phyloP scores from a whole-genome alignment of 1,140 invertebrate genomes.

The Oryzaephilus surinamensis region DNA sequence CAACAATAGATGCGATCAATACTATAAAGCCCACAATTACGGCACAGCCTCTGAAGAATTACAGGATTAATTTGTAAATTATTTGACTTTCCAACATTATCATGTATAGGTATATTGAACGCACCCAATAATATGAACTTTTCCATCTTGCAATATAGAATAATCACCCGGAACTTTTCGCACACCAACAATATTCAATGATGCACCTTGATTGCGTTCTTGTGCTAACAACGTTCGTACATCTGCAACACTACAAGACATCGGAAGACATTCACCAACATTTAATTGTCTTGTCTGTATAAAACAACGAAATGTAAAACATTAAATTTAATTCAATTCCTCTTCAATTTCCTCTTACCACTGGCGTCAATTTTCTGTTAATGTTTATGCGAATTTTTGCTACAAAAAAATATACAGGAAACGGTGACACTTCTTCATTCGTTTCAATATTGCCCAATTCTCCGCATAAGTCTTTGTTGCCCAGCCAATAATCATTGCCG shows the following conservation, averaged over 20 bases:
- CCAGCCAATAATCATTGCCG: constrained; percentile 74
- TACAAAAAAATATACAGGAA: constrained; percentile 50
- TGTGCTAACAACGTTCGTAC: constrained; percentile 46
- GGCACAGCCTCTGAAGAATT: constrained; percentile 18
- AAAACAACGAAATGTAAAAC: background rate
- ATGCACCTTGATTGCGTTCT: constrained; percentile 34
- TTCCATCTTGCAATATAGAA: constrained; percentile 51
- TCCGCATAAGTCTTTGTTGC: constrained; percentile 53
- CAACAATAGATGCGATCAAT: constrained; percentile 24
- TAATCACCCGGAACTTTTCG: constrained; percentile 61
- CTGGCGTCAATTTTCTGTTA: constrained; percentile 47
- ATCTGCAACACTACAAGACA: constrained; percentile 50
- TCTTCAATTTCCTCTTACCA: constrained; percentile 40
- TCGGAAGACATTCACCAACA: constrained; percentile 62
- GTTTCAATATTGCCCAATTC: constrained; percentile 43
- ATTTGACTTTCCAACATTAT: background rate
- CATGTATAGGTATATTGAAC: constrained; percentile 23
- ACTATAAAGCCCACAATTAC: constrained; percentile 20
- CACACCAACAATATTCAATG: constrained; percentile 48
- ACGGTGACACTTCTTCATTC: constrained; percentile 46
- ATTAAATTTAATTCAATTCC: background rate
- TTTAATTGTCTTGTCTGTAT: constrained; percentile 53
- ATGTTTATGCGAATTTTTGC: constrained; percentile 52
- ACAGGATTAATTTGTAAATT: no score
- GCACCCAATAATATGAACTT: constrained; percentile 63